Evolutionary conservation across 2,888 invertebrate genomes (phyloP).

Genomic region (Platypus cylindrus): DNA sequence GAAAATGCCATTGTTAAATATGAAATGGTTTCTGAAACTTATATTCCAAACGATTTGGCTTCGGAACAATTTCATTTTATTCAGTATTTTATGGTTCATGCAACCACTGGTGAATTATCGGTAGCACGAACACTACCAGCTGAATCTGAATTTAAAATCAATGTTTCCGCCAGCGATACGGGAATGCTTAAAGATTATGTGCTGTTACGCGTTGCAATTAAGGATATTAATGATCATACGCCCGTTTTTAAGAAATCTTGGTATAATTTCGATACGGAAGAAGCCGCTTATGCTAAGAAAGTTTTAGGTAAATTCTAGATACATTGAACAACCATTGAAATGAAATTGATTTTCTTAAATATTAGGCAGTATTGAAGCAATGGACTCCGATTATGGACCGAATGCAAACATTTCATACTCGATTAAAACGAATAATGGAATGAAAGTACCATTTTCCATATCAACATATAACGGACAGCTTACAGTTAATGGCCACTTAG

Average conservation of each 20-base stretch:
- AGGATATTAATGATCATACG: slow-evolving; percentile 72
- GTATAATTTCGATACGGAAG: slow-evolving; percentile 72
- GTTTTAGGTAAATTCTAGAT: slow-evolving; percentile 47
- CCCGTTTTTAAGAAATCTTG: slow-evolving; percentile 71
- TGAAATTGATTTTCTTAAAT: not conserved
- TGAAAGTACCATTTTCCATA: slow-evolving; percentile 53
- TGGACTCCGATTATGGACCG: slow-evolving; percentile 66
- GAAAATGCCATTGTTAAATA: slow-evolving; percentile 60
- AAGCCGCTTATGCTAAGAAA: slow-evolving; percentile 59
- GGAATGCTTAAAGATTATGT: slow-evolving; percentile 61
- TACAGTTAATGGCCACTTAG: slow-evolving; percentile 61
- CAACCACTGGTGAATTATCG: slow-evolving; percentile 60
- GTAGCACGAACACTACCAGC: slow-evolving; percentile 59
- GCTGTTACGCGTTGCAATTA: slow-evolving; percentile 56
- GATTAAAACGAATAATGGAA: slow-evolving; percentile 38
- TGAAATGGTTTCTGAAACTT: slow-evolving; percentile 54
- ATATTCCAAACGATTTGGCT: slow-evolving; percentile 42
- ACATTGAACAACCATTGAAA: not conserved
- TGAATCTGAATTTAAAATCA: slow-evolving; percentile 61
- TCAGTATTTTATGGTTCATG: slow-evolving; percentile 63
- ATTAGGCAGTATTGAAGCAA: slow-evolving; percentile 59
- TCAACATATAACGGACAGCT: slow-evolving; percentile 55
- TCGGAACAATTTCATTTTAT: slow-evolving; percentile 41
- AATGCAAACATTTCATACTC: slow-evolving; percentile 68
- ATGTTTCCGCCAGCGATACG: slow-evolving; percentile 63